Evolutionary conservation across 2,113 vertebrate genomes (phyloP).

Genomic region (Serilophus lunatus): DNA sequence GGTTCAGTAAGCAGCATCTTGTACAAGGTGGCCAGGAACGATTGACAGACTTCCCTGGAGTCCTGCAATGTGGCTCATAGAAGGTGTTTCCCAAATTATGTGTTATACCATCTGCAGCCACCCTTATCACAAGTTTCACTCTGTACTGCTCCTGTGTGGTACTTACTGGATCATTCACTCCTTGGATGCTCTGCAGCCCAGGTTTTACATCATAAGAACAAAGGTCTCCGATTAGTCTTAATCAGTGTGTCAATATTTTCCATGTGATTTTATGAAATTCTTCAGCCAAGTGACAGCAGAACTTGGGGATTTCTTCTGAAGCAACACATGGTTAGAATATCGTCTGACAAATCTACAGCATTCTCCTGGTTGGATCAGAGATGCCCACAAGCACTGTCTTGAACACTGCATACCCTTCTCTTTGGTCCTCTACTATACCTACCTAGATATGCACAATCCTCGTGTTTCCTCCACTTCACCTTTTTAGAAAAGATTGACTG

Average conservation of each 20-base stretch:
- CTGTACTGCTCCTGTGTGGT: background rate
- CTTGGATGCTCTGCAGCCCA: background rate
- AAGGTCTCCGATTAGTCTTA: background rate
- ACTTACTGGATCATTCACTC: background rate
- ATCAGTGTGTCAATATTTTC: background rate
- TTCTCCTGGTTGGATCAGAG: background rate
- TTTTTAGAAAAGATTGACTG: background rate
- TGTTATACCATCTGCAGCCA: background rate
- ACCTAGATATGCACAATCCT: background rate
- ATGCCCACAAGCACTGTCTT: background rate
- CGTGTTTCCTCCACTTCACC: background rate
- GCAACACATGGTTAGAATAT: background rate
- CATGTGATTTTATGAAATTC: background rate
- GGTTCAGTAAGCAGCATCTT: background rate
- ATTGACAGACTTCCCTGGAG: background rate
- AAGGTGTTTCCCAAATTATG: background rate
- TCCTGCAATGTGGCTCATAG: background rate
- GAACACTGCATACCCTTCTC: fast-evolving
- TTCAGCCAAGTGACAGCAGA: background rate
- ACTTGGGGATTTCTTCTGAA: background rate
- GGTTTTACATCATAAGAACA: background rate
- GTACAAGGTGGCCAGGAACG: background rate
- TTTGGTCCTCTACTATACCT: background rate
- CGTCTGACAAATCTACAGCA: background rate
- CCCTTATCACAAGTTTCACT: background rate